A percentile compares a stretch with the other conserved stretches of the same genome.
Evolutionary conservation across 2,888 invertebrate genomes (phyloP).

Genomic region (Pseudanteris insignis): DNA sequence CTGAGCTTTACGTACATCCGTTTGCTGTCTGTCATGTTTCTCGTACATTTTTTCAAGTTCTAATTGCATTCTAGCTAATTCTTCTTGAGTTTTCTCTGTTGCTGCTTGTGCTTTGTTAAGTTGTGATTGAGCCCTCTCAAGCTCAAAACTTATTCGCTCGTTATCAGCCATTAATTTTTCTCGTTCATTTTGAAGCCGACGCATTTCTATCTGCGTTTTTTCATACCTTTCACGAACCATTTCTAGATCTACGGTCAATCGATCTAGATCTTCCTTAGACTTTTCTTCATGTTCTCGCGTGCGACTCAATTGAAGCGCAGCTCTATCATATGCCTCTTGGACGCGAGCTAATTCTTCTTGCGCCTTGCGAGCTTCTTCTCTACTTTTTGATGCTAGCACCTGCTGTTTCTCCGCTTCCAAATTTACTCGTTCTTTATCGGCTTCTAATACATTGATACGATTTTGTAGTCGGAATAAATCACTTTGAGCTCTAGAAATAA

Average conservation of each 20-base stretch:
- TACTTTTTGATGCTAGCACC: conserved; percentile 79
- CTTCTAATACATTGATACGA: conserved; percentile 86
- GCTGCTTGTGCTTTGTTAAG: conserved; percentile 84
- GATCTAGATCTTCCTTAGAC: conserved; percentile 83
- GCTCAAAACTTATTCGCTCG: conserved; percentile 85
- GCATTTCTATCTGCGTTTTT: conserved; percentile 84
- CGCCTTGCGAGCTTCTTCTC: conserved; percentile 85
- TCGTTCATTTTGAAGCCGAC: conserved; percentile 83
- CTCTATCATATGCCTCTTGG: conserved; percentile 89
- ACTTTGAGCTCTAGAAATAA: conserved; percentile 83
- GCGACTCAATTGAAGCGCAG: conserved; percentile 83
- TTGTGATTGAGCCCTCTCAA: conserved; percentile 87
- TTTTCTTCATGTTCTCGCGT: conserved; percentile 92
- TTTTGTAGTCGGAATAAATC: conserved; percentile 90
- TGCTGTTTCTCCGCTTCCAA: conserved; percentile 87
- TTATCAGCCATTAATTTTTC: conserved; percentile 86
- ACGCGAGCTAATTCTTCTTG: conserved; percentile 86
- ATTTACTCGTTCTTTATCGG: conserved; percentile 86
- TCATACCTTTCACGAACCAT: conserved; percentile 89
- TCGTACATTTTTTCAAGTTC: conserved; percentile 92
- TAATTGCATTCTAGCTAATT: conserved; percentile 84
- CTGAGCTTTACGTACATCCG: conserved; percentile 83
- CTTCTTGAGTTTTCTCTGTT: conserved; percentile 90
- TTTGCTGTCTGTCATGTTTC: conserved; percentile 85
- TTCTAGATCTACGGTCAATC: conserved; percentile 81